phyloP scores from a whole-genome alignment of 2,888 invertebrate species.

The Anorthoa munda region DNA sequence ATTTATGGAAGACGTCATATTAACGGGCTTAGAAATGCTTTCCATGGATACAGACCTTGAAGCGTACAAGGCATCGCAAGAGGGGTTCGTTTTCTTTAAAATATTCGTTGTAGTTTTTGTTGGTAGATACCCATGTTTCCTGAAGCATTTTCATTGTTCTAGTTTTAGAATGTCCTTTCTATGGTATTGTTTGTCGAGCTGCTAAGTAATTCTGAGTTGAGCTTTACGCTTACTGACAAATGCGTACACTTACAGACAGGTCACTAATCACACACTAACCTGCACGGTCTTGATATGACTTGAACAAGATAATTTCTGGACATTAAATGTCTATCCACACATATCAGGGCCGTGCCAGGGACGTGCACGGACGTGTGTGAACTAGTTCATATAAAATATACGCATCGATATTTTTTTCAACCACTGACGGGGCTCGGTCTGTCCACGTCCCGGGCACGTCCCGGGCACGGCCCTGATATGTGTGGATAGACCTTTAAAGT shows the following conservation, averaged over 20 bases:
- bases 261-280: not conserved
- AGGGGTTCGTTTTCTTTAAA: slow-evolving; percentile 68
- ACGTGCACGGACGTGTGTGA: too few relatives aligned
- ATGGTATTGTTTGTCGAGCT: too few relatives aligned
- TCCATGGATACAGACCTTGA: slow-evolving; percentile 85
- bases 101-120: too few relatives aligned
- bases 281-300: not conserved
- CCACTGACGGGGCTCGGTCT: too few relatives aligned
- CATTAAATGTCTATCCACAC: too few relatives aligned
- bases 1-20: slow-evolving; percentile 87
- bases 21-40: slow-evolving; percentile 86
- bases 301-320: not conserved
- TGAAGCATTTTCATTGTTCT: not conserved
- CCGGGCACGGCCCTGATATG: too few relatives aligned
- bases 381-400: too few relatives aligned
- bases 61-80: slow-evolving; percentile 71
- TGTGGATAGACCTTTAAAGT: too few relatives aligned
- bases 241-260: not conserved
- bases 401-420: too few relatives aligned
- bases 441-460: too few relatives aligned
- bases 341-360: too few relatives aligned
- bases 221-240: not conserved
- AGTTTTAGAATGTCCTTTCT: too few relatives aligned
- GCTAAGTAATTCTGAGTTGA: not conserved
- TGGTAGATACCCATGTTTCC: not conserved